These are phyloP conservation scores for Linyphia triangularis DNA, from an alignment of 2,888 invertebrate species.

Conservation along the genomic window DNA sequence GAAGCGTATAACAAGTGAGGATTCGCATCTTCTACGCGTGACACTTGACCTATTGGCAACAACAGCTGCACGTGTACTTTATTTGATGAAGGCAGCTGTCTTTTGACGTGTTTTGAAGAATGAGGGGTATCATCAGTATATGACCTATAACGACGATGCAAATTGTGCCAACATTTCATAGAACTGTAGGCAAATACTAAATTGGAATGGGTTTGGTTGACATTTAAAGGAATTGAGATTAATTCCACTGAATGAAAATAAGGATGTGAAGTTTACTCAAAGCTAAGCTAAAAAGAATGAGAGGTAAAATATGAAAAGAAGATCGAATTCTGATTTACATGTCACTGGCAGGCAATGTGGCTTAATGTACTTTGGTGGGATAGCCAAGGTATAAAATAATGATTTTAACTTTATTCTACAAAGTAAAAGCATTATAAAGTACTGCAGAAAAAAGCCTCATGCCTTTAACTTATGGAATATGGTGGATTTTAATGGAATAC, in stretches of 20 bases:
- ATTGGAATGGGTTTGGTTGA: no score
- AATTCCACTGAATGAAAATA: no score
- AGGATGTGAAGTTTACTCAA: not conserved
- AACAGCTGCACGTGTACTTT: not conserved
- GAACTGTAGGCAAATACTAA: not conserved
- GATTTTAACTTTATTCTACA: no score
- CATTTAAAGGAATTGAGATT: not conserved
- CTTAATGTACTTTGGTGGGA: no score
- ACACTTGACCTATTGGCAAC: not conserved
- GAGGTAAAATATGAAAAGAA: not conserved
- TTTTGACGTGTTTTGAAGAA: not conserved
- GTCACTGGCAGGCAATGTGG: not conserved
- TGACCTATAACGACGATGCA: not conserved
- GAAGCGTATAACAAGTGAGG: not conserved
- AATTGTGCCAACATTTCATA: not conserved
- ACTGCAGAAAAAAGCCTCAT: no score
- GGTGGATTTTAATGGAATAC: no score
- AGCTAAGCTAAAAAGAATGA: not conserved
- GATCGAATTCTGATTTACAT: not conserved
- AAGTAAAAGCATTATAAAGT: no score
- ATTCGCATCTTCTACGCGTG: not conserved
- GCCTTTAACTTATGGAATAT: no score
- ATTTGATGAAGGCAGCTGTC: slow-evolving; percentile 3
- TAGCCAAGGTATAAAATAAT: no score
- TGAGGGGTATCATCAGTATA: not conserved